Evolutionary conservation across 1,140 invertebrate species (phyloP).

Genomic region (Daktulosphaira vitifoliae): DNA sequence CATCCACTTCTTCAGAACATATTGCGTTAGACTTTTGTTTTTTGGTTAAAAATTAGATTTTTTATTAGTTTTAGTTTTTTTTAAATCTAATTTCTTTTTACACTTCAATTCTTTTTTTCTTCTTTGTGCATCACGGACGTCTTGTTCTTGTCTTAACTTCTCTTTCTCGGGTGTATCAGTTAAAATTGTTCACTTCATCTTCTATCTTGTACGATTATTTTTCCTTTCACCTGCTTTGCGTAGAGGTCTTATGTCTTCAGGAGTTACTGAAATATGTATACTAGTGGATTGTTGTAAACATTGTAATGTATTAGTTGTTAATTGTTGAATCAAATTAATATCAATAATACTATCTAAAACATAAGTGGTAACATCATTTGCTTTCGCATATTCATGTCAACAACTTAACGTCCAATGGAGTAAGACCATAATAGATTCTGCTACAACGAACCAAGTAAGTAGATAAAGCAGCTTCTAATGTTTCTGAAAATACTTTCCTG

Average conservation of each 20-base stretch:
- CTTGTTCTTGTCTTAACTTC: neutral
- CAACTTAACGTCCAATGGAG: too few relatives aligned
- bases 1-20: too few relatives aligned
- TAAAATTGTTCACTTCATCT: conserved; percentile 17
- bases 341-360: conserved; percentile 5
- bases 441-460: too few relatives aligned
- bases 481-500: too few relatives aligned
- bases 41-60: too few relatives aligned
- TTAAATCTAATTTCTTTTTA: conserved; percentile 20
- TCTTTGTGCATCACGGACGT: conserved; percentile 27
- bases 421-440: too few relatives aligned
- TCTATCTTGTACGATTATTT: conserved; percentile 21
- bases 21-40: too few relatives aligned
- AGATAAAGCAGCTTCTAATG: too few relatives aligned
- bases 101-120: conserved; percentile 40
- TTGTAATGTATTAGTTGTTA: neutral
- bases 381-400: too few relatives aligned
- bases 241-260: conserved; percentile 32
- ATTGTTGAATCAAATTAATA: neutral
- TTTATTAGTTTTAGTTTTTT: too few relatives aligned
- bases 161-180: too few relatives aligned
- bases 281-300: conserved; percentile 5
- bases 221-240: conserved; percentile 42
- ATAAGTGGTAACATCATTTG: too few relatives aligned
- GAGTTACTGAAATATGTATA: conserved; percentile 12